phyloP scores from a whole-genome alignment of 2,797 vertebrate species.

The Tapera naevia region DNA sequence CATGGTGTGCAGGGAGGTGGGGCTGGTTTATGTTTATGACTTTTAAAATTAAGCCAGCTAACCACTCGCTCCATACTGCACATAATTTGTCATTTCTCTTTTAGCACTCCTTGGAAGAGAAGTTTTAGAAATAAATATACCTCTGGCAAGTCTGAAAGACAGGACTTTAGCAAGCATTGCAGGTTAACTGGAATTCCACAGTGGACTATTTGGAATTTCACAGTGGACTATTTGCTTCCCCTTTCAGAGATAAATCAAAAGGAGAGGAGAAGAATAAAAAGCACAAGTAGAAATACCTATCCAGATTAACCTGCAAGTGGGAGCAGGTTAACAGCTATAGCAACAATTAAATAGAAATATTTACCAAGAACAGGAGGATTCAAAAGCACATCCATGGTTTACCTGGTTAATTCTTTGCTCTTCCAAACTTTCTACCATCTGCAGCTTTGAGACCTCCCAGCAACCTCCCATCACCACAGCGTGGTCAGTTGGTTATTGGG shows the following conservation, averaged over 20 bases:
- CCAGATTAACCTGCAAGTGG: neutral
- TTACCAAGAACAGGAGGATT: neutral
- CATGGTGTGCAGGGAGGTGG: neutral
- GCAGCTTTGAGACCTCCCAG: neutral
- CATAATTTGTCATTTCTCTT: neutral
- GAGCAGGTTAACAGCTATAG: neutral
- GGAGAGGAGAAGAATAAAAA: neutral
- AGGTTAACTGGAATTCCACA: neutral
- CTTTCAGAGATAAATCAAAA: neutral
- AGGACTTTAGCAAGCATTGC: neutral
- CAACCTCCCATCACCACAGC: neutral
- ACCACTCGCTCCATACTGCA: neutral
- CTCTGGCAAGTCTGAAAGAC: neutral
- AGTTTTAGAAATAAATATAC: conserved; percentile 20
- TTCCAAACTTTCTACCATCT: neutral
- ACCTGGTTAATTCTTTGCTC: neutral
- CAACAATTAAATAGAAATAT: neutral
- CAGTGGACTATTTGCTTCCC: neutral
- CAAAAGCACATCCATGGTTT: neutral
- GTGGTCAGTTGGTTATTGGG: neutral
- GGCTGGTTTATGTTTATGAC: neutral
- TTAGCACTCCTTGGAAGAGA: neutral
- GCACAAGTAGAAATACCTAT: neutral
- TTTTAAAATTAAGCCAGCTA: conserved; percentile 12
- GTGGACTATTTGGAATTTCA: neutral